These are phyloP conservation scores for Ptychobarbus kaznakovi DNA, from an alignment of 2,797 vertebrate species.

Conservation along the genomic window DNA sequence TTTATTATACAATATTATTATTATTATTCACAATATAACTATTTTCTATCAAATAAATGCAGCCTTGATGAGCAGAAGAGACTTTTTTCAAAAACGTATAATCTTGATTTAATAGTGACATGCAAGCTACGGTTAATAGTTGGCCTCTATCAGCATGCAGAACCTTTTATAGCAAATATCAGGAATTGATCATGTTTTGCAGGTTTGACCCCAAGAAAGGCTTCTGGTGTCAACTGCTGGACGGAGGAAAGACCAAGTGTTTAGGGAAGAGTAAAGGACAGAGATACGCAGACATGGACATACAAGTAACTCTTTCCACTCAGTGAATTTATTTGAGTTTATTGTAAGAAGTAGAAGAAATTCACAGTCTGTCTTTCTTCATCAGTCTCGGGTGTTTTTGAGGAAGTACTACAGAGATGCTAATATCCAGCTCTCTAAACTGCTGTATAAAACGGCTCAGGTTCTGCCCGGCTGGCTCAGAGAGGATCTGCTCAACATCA, in stretches of 20 bases:
- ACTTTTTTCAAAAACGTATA: too few relatives aligned
- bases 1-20: too few relatives aligned
- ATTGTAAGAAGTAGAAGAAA: not conserved
- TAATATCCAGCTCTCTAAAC: constrained; percentile 96
- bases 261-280: constrained; percentile 97
- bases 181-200: constrained; percentile 27
- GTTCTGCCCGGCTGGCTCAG: constrained; percentile 93
- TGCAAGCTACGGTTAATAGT: not conserved
- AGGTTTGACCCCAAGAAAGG: constrained; percentile 99
- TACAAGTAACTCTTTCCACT: constrained; percentile 77
- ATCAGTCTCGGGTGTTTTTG: constrained; percentile 91
- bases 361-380: not conserved
- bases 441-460: constrained; percentile 96
- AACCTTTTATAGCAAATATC: not conserved
- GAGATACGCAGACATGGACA: constrained; percentile 94
- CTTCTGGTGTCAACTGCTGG: constrained; percentile 97
- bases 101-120: not conserved
- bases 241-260: constrained; percentile 96
- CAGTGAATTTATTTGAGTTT: not conserved
- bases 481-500: constrained; percentile 95
- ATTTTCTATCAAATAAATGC: too few relatives aligned
- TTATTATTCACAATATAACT: too few relatives aligned
- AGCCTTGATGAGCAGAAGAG: not conserved
- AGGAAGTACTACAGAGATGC: constrained; percentile 95
- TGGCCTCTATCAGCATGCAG: not conserved